A percentile compares a stretch with the other conserved stretches of the same genome.
phyloP scores from a whole-genome alignment of 2,113 vertebrate species.

The Hoplias malabaricus region DNA sequence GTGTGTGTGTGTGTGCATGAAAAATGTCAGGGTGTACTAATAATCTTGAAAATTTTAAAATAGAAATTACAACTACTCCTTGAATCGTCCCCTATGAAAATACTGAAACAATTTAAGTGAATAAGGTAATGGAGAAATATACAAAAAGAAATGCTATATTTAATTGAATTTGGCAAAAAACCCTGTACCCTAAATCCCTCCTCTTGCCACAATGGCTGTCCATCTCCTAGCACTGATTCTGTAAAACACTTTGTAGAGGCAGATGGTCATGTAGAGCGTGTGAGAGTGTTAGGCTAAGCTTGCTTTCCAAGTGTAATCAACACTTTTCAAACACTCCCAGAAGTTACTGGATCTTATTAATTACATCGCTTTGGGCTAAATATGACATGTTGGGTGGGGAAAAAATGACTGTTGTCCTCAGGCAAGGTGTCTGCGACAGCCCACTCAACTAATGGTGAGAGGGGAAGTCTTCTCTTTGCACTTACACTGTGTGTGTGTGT shows the following conservation, averaged over 20 bases:
- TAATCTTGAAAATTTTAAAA: too few relatives aligned
- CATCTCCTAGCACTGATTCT: not conserved
- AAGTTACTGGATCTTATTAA: constrained; percentile 20
- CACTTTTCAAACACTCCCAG: constrained; percentile 14
- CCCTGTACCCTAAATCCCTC: not conserved
- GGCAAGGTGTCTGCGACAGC: constrained; percentile 16
- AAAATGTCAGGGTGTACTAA: too few relatives aligned
- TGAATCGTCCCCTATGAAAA: too few relatives aligned
- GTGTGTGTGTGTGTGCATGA: not conserved
- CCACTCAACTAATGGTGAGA: not conserved
- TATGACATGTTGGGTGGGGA: not conserved
- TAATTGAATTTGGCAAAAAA: not conserved
- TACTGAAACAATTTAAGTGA: too few relatives aligned
- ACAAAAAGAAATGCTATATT: too few relatives aligned
- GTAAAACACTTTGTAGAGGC: not conserved
- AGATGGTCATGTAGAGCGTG: not conserved
- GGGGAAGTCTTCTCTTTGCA: not conserved
- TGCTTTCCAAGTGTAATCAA: constrained; percentile 41
- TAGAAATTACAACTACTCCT: too few relatives aligned
- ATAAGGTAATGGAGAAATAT: too few relatives aligned
- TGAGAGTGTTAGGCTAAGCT: not conserved
- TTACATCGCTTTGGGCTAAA: constrained; percentile 29
- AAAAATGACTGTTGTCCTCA: not conserved
- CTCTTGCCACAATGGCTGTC: not conserved
- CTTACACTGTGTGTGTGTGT: constrained; percentile 27